Base-by-base conservation (phyloP, 1,140 invertebrate species). In the Ips typographus region DNA sequence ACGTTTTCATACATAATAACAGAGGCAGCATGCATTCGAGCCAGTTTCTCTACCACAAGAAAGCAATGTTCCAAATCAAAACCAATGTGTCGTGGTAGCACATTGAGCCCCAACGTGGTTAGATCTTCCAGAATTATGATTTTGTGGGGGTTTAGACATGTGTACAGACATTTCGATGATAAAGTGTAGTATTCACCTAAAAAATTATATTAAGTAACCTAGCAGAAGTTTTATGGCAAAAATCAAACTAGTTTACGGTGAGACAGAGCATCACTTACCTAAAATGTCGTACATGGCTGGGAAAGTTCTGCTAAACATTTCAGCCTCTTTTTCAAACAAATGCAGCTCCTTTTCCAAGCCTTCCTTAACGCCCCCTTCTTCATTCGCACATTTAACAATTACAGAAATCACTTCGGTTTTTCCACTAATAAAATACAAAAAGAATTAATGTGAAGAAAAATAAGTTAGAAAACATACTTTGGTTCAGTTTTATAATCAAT, bases 1-100 rank as follows among this genome's bases (percentile, higher is more conserved):
- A 84, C 84, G 76, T 83, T 83, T 74, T 84, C 80, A 61, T 80
- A 82, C 65, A 86, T 67, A 4, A 82, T 81, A 39, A 85, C 79
- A 0, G 85, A 85, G 2, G 82, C 76, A 2, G 85, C 87, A 71
- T 89, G 87, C 76, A 87, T 84, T 71, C 77, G 84, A 2, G 84
- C 87, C 67, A 88, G 58, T 67, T 85, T 83, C 0, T 80, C 77
- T 2, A 88, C 73, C 4, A 86, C 84, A 4, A 86, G 61, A 52
- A 81, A 73, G 4, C 79, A 77, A 58, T 86, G 83, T 1, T 81
- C 71, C 42, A 84, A 67, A 74, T 88, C 84, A 40, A 89, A 73
- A 3, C 86, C 85, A 7, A 73, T 53, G 40, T 83, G 73, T 41
- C 85, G 80, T 72, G 84, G 77, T 0, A 83, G 81, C 84, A 88